A percentile compares a stretch with the other conserved stretches of the same genome.
These are phyloP conservation scores for Micronycteris hirsuta DNA, from an alignment of 2,113 vertebrate genomes.

Conservation along the genomic window DNA sequence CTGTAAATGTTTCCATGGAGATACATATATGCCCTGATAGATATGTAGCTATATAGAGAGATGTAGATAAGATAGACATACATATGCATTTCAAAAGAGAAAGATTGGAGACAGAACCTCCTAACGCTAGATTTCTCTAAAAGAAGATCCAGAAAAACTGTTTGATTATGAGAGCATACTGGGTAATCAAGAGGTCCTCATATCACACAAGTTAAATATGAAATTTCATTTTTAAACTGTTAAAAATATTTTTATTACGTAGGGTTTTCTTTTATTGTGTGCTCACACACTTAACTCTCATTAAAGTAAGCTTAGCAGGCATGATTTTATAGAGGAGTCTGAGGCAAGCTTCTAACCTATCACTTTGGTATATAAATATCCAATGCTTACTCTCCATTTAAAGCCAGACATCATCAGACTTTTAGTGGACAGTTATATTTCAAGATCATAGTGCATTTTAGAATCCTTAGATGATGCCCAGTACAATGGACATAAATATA, in stretches of 20 bases:
- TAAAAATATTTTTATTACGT: background rate
- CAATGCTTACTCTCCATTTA: background rate
- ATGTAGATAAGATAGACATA: background rate
- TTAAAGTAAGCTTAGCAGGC: background rate
- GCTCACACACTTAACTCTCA: background rate
- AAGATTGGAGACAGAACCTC: background rate
- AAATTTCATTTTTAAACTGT: constrained; percentile 12
- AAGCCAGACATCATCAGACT: background rate
- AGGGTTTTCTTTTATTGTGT: background rate
- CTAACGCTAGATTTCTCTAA: background rate
- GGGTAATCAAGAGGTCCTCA: background rate
- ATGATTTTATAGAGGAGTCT: background rate
- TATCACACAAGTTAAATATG: background rate
- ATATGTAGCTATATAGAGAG: background rate
- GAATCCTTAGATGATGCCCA: background rate
- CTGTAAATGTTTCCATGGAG: background rate
- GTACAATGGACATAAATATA: background rate
- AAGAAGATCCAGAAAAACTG: background rate
- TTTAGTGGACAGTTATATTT: background rate
- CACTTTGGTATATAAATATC: background rate
- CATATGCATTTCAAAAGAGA: background rate
- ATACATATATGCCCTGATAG: background rate
- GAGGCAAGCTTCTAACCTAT: background rate
- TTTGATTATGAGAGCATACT: background rate
- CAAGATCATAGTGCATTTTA: background rate